Evolutionary conservation across 2,113 vertebrate species (phyloP).

Genomic region (Myrmecobius fasciatus): DNA sequence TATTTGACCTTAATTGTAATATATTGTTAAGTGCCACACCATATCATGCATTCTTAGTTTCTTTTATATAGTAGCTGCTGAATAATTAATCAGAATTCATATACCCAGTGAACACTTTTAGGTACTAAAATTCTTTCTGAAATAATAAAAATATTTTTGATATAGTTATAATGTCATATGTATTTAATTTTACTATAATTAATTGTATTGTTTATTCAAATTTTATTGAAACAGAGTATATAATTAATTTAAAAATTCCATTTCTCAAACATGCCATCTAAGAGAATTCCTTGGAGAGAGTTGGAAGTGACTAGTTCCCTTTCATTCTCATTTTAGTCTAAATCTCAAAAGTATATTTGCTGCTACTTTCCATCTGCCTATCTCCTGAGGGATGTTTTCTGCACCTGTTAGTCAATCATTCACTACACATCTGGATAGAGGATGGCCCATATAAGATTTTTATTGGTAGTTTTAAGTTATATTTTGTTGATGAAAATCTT

Average conservation of each 20-base stretch:
- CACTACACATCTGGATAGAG: background rate
- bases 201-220: background rate
- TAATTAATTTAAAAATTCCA: background rate
- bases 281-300: background rate
- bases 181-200: slow-evolving; percentile 4
- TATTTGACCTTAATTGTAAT: background rate
- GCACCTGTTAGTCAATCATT: background rate
- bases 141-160: background rate
- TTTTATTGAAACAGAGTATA: background rate
- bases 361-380: background rate
- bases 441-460: background rate
- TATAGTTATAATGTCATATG: background rate
- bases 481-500: background rate
- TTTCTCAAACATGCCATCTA: background rate
- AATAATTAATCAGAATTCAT: background rate
- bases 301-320: background rate
- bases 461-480: background rate
- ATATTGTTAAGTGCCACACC: background rate
- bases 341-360: background rate
- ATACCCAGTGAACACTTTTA: background rate
- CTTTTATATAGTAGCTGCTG: background rate
- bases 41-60: background rate
- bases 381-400: background rate
- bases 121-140: background rate
- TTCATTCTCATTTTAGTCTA: background rate